phyloP scores from a whole-genome alignment of 2,113 vertebrate genomes.

The Sebastes fasciatus region DNA sequence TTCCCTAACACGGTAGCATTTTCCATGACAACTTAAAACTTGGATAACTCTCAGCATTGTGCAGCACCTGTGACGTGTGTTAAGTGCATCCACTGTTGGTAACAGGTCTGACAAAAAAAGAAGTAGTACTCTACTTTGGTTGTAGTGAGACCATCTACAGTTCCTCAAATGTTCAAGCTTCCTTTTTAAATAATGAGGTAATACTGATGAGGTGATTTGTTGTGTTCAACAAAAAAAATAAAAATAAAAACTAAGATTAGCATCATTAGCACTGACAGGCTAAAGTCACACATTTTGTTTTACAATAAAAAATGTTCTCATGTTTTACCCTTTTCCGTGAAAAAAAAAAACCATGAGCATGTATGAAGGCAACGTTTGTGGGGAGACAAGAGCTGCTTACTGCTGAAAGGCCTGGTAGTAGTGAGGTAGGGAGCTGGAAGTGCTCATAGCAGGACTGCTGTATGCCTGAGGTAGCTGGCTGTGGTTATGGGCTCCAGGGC shows the following conservation, averaged over 20 bases:
- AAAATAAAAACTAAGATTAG: conserved; percentile 43
- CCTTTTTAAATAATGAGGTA: conserved; percentile 77
- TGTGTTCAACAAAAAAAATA: conserved; percentile 64
- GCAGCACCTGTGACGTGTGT: conserved; percentile 17
- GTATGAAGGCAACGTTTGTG: conserved; percentile 31
- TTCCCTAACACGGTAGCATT: conserved; percentile 7
- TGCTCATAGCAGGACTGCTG: conserved; percentile 90
- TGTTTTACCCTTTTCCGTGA: conserved; percentile 46
- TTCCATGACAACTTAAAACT: neutral
- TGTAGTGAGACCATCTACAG: conserved; percentile 53
- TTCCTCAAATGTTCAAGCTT: conserved; percentile 62
- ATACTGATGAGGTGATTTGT: conserved; percentile 83
- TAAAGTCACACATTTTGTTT: conserved; percentile 58
- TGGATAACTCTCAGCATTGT: conserved; percentile 17
- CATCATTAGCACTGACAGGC: conserved; percentile 54
- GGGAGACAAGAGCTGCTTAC: conserved; percentile 59
- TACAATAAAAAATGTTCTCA: conserved; percentile 41
- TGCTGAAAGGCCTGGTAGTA: conserved; percentile 98
- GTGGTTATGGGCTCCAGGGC: conserved; percentile 75
- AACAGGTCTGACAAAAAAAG: conserved; percentile 29
- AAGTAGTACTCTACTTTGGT: conserved; percentile 65
- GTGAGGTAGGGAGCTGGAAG: conserved; percentile 93
- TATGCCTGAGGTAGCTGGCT: conserved; percentile 94
- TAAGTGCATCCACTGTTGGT: conserved; percentile 61
- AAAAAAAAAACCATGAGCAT: conserved; percentile 23